Evolutionary conservation across 2,888 invertebrate genomes (phyloP).

Genomic region (Watsonalla cultraria): DNA sequence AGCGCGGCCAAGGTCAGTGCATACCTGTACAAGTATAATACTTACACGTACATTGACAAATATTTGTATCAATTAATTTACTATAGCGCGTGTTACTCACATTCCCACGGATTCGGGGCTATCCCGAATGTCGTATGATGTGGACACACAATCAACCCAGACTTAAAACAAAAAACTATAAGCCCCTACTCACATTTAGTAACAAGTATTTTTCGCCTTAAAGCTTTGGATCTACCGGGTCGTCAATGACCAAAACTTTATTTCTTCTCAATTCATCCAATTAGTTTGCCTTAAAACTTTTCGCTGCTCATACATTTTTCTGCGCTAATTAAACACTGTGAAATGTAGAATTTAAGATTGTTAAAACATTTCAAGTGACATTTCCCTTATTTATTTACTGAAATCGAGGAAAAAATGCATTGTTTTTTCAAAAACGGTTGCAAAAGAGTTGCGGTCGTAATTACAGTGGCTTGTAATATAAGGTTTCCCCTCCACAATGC

Average conservation of each 20-base stretch:
- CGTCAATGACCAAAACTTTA: too few relatives aligned
- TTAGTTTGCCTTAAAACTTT: too few relatives aligned
- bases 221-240: too few relatives aligned
- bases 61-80: background rate
- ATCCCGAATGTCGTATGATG: too few relatives aligned
- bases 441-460: constrained; percentile 29
- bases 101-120: too few relatives aligned
- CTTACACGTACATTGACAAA: background rate
- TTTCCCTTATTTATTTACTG: background rate
- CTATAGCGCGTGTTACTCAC: background rate
- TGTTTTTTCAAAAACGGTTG: constrained; percentile 12
- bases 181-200: too few relatives aligned
- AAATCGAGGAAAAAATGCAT: constrained; percentile 7
- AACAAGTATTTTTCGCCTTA: too few relatives aligned
- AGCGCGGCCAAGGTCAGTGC: constrained; percentile 93
- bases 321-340: background rate
- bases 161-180: too few relatives aligned
- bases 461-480: constrained; percentile 17
- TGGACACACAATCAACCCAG: too few relatives aligned
- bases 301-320: too few relatives aligned
- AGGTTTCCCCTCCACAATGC: constrained; percentile 34
- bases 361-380: background rate
- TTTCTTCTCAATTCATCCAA: too few relatives aligned
- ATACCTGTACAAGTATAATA: background rate
- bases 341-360: background rate